Evolutionary conservation across 2,888 invertebrate species (phyloP).

Genomic region (Acheta domesticus): DNA sequence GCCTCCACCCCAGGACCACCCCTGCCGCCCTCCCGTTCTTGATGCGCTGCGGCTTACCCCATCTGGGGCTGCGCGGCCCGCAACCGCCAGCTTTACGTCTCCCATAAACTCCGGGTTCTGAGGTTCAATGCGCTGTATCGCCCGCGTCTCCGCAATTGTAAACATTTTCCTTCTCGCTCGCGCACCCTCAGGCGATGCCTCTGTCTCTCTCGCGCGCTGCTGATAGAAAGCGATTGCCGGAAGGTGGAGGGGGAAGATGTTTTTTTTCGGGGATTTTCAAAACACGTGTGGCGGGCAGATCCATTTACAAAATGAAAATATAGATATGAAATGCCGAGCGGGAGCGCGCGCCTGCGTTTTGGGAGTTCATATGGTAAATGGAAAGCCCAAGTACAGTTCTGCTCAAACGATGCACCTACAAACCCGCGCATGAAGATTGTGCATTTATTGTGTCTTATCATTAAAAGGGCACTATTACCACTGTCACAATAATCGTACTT

Average conservation of each 20-base stretch:
- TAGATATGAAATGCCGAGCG: background rate
- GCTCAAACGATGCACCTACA: no score
- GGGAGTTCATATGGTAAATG: background rate
- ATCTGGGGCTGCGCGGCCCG: background rate
- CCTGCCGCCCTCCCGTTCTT: no score
- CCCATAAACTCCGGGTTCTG: background rate
- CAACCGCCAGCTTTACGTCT: background rate
- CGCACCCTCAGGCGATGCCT: background rate
- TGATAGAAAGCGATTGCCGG: no score
- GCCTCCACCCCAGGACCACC: no score
- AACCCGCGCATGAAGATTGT: no score
- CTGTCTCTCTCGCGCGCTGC: background rate
- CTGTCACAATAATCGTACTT: no score
- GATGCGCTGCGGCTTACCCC: no score
- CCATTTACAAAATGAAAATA: constrained; percentile 18
- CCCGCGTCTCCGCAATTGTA: background rate
- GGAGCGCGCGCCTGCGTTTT: background rate
- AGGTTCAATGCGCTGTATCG: background rate
- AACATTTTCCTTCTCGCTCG: background rate
- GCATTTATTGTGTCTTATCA: no score
- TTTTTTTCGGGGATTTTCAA: background rate
- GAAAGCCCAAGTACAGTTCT: background rate
- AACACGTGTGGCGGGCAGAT: background rate
- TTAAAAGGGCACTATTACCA: no score
- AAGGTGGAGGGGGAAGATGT: background rate